Conservation (phyloP, 2,113 vertebrate genomes). For the Hippocampus mohnikei region DNA sequence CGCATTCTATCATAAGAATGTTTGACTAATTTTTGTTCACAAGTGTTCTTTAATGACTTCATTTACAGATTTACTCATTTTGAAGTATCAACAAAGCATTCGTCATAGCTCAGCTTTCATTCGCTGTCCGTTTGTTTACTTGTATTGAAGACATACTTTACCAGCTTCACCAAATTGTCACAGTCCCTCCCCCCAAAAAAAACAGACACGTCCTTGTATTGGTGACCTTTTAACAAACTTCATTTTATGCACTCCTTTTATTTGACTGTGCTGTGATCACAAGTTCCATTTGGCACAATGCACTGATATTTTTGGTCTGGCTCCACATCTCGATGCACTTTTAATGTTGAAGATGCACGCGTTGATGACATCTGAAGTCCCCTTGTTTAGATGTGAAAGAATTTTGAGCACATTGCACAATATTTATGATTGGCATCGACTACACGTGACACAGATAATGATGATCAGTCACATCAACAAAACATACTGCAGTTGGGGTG, state of each 20-base stretch:
- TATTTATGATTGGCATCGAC: too few species aligned
- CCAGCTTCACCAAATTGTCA: not conserved
- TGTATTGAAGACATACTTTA: not conserved
- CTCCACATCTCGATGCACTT: too few species aligned
- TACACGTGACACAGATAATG: too few species aligned
- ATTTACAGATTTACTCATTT: constrained; percentile 24
- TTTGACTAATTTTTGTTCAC: constrained; percentile 34
- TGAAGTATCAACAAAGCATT: not conserved
- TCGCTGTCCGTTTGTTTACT: not conserved
- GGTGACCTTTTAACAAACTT: not conserved
- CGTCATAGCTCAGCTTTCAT: not conserved
- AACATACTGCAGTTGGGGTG: too few species aligned
- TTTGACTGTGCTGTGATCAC: not conserved
- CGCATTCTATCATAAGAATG: constrained; percentile 20
- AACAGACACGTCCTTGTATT: not conserved
- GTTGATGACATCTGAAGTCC: too few species aligned
- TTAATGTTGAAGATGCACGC: too few species aligned
- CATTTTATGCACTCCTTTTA: not conserved
- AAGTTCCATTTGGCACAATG: not conserved
- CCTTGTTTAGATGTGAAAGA: too few species aligned
- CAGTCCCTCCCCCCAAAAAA: too few species aligned
- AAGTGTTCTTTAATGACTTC: constrained; percentile 21
- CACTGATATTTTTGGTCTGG: too few species aligned
- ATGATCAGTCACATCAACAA: too few species aligned
- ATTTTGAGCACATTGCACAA: too few species aligned